Conservation (phyloP, 2,113 vertebrate species). For the Melanocharis versteri region DNA sequence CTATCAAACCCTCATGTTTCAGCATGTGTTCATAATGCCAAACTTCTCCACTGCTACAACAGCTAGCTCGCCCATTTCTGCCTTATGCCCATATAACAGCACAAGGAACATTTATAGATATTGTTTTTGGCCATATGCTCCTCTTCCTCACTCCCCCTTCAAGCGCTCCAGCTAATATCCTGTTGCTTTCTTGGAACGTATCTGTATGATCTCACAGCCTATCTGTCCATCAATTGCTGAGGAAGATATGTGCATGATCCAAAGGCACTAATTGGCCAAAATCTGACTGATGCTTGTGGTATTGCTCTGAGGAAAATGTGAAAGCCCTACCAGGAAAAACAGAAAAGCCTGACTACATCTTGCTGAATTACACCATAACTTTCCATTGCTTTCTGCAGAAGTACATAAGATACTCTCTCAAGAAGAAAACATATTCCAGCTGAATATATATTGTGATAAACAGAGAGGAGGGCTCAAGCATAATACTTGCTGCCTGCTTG, state of each 20-base stretch:
- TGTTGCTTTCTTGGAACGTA: slow-evolving; percentile 42
- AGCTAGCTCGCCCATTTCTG: not conserved
- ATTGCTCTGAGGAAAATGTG: not conserved
- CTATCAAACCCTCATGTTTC: not conserved
- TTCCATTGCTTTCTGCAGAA: not conserved
- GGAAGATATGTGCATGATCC: not conserved
- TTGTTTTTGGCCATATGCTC: slow-evolving; percentile 53
- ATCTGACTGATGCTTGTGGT: slow-evolving; percentile 24
- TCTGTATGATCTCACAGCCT: slow-evolving; percentile 54
- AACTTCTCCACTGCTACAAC: not conserved
- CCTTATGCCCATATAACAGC: not conserved
- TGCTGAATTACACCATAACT: not conserved
- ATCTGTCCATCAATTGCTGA: slow-evolving; percentile 8
- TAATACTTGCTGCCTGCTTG: not conserved
- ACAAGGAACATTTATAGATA: not conserved
- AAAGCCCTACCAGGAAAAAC: not conserved
- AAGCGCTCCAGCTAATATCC: slow-evolving; percentile 41
- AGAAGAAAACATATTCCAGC: not conserved
- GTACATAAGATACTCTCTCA: not conserved
- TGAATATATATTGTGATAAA: not conserved
- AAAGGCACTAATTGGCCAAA: slow-evolving; percentile 9
- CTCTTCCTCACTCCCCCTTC: slow-evolving; percentile 16
- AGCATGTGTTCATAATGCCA: not conserved
- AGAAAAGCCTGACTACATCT: not conserved
- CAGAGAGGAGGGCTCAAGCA: not conserved